Evolutionary conservation across 2,797 vertebrate species (phyloP).

Genomic region (Cossypha heuglini): DNA sequence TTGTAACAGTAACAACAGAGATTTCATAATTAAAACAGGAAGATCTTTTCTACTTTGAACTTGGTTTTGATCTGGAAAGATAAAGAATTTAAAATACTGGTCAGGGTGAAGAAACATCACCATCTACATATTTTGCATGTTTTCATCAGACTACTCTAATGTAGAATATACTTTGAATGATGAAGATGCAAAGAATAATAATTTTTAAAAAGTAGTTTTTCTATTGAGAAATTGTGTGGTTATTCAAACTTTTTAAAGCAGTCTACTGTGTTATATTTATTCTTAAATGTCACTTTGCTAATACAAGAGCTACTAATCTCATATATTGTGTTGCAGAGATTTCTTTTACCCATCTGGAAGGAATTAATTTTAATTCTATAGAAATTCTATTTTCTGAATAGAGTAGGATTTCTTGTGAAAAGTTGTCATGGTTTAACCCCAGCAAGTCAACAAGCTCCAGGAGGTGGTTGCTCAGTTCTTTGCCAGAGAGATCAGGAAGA

Average conservation of each 20-base stretch:
- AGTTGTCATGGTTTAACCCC: fast-evolving
- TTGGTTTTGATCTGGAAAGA: not conserved
- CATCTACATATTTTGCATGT: not conserved
- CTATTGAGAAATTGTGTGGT: not conserved
- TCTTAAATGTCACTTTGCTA: not conserved
- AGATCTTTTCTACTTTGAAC: not conserved
- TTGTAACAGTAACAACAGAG: not conserved
- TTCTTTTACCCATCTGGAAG: not conserved
- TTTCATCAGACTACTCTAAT: not conserved
- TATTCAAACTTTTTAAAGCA: not conserved
- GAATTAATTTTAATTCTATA: not conserved
- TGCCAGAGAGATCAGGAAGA: not conserved
- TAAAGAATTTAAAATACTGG: not conserved
- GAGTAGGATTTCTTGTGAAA: not conserved
- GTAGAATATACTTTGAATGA: not conserved
- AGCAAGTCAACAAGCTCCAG: not conserved
- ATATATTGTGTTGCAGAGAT: not conserved
- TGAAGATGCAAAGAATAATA: not conserved
- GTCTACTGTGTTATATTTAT: not conserved
- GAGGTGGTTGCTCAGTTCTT: not conserved
- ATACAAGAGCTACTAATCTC: not conserved
- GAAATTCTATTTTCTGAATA: not conserved
- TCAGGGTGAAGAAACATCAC: not conserved
- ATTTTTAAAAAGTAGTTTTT: not conserved
- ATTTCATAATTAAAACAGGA: not conserved